Evolutionary conservation across 2,888 invertebrate species (phyloP), one percentile per base, ranked within the genome.

Genomic region (Azorinus chamasolen): DNA sequence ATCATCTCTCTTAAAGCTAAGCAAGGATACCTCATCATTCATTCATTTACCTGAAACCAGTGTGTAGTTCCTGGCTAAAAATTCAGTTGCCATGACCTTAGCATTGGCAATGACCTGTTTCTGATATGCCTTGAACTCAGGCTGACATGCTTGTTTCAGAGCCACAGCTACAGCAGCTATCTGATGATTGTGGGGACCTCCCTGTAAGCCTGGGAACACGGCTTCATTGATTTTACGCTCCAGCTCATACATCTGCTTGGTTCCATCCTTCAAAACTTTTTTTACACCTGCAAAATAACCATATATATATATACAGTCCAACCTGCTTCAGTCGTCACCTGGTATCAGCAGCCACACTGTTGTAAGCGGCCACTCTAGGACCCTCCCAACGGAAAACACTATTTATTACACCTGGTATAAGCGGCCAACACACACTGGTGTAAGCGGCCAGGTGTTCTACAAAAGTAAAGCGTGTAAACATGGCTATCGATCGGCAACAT

Each of bases 181-280:
- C n/a, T 97, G 96, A 93, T 99, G 96, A 91, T 99, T 98, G 92
- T 99, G 99, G 0, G 99, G 99, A 0, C 99, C 99, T 48, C 99
- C 99, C 94, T 99, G 99, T 54, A 99, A 95, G 0, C 97, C 97
- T 0, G 98, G 98, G 93, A 98, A 98, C 71, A 98, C 97, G 1
- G 97, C 96, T 88, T 95, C 95, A 93, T 99, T 98, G 90, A 99
- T 97, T 91, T 95, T 96, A 83, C 94, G 95, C 93, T 98, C 98
- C 53, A 98, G 93, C 89, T 99, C 97, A 92, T 98, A 99, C 95
- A 97, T 94, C 37, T 96, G 94, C 89, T 97, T 96, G 16, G 96
- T 96, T 0, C 98, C 98, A 90, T 96, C 96, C 63, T 97, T 95
- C 80, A 95, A 96, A 0, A 96, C 95, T 3, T 95, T 95, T 72